A percentile compares a stretch with the other conserved stretches of the same genome.
phyloP scores from a whole-genome alignment of 2,113 vertebrate genomes.

The Capreolus pygargus region DNA sequence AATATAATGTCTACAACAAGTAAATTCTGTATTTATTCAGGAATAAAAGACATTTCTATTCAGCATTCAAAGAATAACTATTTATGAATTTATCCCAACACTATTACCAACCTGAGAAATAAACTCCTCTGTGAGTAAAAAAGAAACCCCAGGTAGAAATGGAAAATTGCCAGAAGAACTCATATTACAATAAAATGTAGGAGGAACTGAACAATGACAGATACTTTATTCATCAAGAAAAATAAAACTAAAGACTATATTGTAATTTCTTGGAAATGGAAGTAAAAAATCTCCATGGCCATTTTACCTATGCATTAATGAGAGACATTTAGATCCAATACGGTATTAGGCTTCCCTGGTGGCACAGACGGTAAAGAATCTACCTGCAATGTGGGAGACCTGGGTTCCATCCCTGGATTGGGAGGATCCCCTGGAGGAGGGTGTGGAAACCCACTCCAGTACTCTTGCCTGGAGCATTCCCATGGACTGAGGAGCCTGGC shows the following conservation, averaged over 20 bases:
- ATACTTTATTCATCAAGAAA: constrained; percentile 34
- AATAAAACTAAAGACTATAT: constrained; percentile 21
- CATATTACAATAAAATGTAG: constrained; percentile 18
- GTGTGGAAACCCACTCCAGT: neutral
- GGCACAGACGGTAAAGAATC: neutral
- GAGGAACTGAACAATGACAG: constrained; percentile 6
- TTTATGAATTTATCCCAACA: constrained; percentile 42
- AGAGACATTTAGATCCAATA: neutral
- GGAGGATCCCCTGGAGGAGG: neutral
- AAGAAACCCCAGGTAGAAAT: neutral
- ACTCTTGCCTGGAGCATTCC: neutral
- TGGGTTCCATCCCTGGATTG: neutral
- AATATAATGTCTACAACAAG: neutral
- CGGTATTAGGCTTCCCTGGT: neutral
- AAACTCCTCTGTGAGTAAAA: constrained; percentile 31
- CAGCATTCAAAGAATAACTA: constrained; percentile 33
- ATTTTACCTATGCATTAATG: neutral
- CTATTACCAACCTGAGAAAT: constrained; percentile 30
- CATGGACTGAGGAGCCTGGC: neutral
- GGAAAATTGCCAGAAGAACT: constrained; percentile 35
- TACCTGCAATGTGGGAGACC: neutral
- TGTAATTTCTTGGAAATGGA: constrained; percentile 41
- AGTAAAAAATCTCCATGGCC: neutral
- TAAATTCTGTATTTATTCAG: constrained; percentile 36
- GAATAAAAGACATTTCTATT: constrained; percentile 46